These are phyloP conservation scores for Chrysemys picta DNA, from an alignment of 2,113 vertebrate species.

Conservation along the genomic window DNA sequence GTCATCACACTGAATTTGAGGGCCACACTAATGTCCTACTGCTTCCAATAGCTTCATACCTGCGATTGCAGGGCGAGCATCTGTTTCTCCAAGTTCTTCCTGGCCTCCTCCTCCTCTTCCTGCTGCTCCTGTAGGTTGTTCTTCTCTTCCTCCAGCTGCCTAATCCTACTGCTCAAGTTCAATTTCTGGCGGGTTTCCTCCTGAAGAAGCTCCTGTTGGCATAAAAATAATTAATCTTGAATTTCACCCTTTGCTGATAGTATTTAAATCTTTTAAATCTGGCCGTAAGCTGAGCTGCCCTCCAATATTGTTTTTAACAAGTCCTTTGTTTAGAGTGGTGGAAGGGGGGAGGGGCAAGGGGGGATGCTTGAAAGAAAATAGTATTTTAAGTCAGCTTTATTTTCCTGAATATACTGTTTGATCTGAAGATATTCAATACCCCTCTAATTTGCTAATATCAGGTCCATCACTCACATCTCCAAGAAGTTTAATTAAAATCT, in stretches of 20 bases:
- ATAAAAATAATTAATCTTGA: neutral
- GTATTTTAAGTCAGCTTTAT: too few relatives aligned
- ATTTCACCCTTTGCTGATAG: neutral
- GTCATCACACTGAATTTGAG: fast-evolving
- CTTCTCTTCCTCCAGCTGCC: slow-evolving; percentile 96
- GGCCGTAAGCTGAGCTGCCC: neutral
- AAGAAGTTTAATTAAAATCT: neutral
- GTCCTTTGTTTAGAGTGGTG: neutral
- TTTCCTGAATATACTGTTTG: neutral
- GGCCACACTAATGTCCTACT: neutral
- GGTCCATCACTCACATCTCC: neutral
- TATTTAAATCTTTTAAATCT: too few relatives aligned
- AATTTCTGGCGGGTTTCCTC: slow-evolving; percentile 98
- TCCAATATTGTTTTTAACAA: neutral
- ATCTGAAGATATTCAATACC: neutral
- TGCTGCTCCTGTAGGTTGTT: slow-evolving; percentile 94
- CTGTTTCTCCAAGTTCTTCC: slow-evolving; percentile 94
- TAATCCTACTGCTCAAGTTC: slow-evolving; percentile 92
- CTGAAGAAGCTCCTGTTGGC: slow-evolving; percentile 90
- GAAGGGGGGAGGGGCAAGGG: neutral
- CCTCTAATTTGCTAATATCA: neutral
- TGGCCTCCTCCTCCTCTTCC: slow-evolving; percentile 95
- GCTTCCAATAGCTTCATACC: slow-evolving; percentile 73
- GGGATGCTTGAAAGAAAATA: neutral
- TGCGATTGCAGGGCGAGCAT: slow-evolving; percentile 89